phyloP scores from a whole-genome alignment of 2,797 vertebrate genomes.

The Eospalax fontanierii region DNA sequence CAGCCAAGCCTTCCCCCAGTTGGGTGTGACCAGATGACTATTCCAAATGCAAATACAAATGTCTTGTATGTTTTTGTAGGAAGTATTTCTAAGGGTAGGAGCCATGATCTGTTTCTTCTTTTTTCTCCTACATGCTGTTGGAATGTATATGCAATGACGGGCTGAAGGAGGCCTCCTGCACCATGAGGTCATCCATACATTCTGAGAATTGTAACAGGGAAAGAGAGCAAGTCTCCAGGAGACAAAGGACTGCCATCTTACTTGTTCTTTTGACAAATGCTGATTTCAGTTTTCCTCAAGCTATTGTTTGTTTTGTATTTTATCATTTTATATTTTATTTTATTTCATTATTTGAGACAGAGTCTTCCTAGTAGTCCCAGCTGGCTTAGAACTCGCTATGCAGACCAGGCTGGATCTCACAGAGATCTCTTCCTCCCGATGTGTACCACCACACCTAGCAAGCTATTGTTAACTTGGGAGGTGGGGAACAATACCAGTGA shows the following conservation, averaged over 20 bases:
- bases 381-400: too few species aligned
- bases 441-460: too few species aligned
- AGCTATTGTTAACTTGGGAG: not conserved
- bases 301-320: too few species aligned
- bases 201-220: not conserved
- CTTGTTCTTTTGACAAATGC: not conserved
- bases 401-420: too few species aligned
- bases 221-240: not conserved
- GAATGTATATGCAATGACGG: not conserved
- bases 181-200: not conserved
- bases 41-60: not conserved
- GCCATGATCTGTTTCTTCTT: not conserved
- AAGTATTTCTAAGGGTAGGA: not conserved
- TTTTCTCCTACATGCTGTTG: slow-evolving; percentile 1
- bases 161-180: not conserved
- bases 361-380: too few species aligned
- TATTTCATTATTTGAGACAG: too few species aligned
- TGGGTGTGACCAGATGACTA: not conserved
- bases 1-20: not conserved
- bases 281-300: not conserved
- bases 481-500: not conserved
- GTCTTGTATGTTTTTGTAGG: not conserved
- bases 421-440: too few species aligned
- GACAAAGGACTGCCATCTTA: not conserved
- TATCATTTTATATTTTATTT: too few species aligned